phyloP scores from a whole-genome alignment of 2,888 invertebrate genomes.

The Pachycephus smyrnensis region DNA sequence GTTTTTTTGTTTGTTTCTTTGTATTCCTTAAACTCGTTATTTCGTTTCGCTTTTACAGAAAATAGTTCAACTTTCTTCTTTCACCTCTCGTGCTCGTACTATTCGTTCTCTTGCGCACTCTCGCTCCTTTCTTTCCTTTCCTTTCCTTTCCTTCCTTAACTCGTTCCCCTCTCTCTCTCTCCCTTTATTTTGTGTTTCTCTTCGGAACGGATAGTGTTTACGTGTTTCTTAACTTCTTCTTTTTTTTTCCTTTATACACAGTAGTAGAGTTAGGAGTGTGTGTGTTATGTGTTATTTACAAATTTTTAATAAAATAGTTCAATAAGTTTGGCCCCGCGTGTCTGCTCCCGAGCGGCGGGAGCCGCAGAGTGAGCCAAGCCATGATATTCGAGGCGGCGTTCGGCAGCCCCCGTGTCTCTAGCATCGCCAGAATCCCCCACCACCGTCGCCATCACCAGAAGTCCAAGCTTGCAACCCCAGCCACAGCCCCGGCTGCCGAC shows the following conservation, averaged over 20 bases:
- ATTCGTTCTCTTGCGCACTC: slow-evolving; percentile 14
- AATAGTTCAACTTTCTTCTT: slow-evolving; percentile 27
- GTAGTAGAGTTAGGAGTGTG: slow-evolving; percentile 22
- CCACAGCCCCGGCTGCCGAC: slow-evolving; percentile 46
- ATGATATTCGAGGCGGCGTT: slow-evolving; percentile 54
- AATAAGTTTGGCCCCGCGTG: slow-evolving; percentile 66
- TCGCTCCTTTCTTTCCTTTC: slow-evolving; percentile 20
- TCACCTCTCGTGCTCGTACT: slow-evolving; percentile 14
- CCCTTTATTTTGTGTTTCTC: slow-evolving; percentile 4
- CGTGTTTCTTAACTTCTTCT: slow-evolving; percentile 1
- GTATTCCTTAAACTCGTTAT: slow-evolving; percentile 15
- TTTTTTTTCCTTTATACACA: slow-evolving; percentile 5
- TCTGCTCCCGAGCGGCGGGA: slow-evolving; percentile 68
- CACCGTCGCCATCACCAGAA: slow-evolving; percentile 6
- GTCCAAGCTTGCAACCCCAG: slow-evolving; percentile 40
- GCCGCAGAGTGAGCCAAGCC: slow-evolving; percentile 66
- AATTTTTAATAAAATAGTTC: slow-evolving; percentile 63
- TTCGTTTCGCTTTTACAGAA: slow-evolving; percentile 23
- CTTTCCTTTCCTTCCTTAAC: slow-evolving; percentile 17
- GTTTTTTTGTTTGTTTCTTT: slow-evolving; percentile 21
- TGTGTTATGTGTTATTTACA: slow-evolving; percentile 59
- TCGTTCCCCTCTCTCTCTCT: slow-evolving; percentile 11
- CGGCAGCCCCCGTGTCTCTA: slow-evolving; percentile 29
- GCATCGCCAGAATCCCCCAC: slow-evolving; percentile 10
- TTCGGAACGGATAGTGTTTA: slow-evolving; percentile 5